phyloP scores from a whole-genome alignment of 2,888 invertebrate species.

The Archaeoteleia sp. region DNA sequence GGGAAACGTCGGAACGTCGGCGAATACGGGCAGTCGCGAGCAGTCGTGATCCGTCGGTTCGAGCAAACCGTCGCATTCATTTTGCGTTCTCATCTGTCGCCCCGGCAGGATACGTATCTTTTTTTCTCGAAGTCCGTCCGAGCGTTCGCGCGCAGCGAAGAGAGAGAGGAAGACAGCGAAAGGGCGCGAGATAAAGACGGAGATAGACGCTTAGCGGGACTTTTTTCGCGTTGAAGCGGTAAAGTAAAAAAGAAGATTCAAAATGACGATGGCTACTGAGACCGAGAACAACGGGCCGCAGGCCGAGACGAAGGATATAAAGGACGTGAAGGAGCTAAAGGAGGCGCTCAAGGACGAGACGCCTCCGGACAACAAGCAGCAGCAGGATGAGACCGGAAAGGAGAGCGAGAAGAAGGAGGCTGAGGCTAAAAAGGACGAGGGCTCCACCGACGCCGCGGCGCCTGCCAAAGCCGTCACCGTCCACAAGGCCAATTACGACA shows the following conservation, averaged over 20 bases:
- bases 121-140: constrained; percentile 1
- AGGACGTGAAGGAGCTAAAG: constrained; percentile 78
- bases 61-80: constrained; percentile 17
- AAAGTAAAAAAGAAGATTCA: constrained; percentile 4
- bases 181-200: constrained; percentile 5
- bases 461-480: constrained; percentile 83
- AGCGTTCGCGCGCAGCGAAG: too few species aligned
- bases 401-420: constrained; percentile 70
- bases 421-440: constrained; percentile 75
- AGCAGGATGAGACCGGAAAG: constrained; percentile 68
- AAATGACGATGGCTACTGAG: constrained; percentile 84
- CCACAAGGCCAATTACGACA: constrained; percentile 91
- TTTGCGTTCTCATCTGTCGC: constrained; percentile 1
- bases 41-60: constrained; percentile 40
- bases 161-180: too few species aligned
- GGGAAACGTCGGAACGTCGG: constrained; percentile 35
- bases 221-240: background rate
- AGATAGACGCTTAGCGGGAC: constrained; percentile 16
- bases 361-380: constrained; percentile 70
- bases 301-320: constrained; percentile 78
- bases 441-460: constrained; percentile 73
- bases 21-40: constrained; percentile 7
- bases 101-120: constrained; percentile 16
- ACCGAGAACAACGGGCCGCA: constrained; percentile 83
- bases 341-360: constrained; percentile 76